Percentiles rank a stretch among this genome's conserved stretches.
These are phyloP conservation scores for Mactra quadrangularis DNA, from an alignment of 1,140 invertebrate genomes.

Conservation along the genomic window DNA sequence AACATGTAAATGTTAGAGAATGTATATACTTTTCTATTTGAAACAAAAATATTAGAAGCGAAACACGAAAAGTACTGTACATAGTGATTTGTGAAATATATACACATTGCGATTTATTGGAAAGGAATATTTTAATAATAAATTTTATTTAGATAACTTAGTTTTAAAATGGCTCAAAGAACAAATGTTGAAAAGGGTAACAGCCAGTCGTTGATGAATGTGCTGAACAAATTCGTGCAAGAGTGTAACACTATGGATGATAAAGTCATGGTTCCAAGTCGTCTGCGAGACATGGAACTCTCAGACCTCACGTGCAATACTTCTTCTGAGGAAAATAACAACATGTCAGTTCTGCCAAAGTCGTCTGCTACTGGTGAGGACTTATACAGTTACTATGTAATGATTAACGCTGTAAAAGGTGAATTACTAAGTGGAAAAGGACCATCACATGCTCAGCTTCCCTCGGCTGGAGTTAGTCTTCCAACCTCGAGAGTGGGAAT, in stretches of 20 bases:
- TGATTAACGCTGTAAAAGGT: slow-evolving; percentile 71
- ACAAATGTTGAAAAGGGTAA: slow-evolving; percentile 21
- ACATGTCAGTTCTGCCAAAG: slow-evolving; percentile 64
- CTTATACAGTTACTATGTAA: slow-evolving; percentile 71
- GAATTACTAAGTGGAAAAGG: slow-evolving; percentile 71
- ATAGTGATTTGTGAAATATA: too few relatives aligned
- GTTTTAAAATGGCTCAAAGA: slow-evolving; percentile 35
- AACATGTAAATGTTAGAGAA: too few relatives aligned
- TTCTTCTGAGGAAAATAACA: slow-evolving; percentile 57
- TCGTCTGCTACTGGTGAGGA: slow-evolving; percentile 55
- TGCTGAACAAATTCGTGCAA: slow-evolving; percentile 70
- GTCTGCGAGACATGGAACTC: slow-evolving; percentile 71
- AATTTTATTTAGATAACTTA: too few relatives aligned
- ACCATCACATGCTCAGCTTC: neutral
- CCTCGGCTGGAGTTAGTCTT: neutral
- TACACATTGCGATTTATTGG: too few relatives aligned
- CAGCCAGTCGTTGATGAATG: slow-evolving; percentile 69
- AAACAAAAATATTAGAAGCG: too few relatives aligned
- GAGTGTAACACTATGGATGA: slow-evolving; percentile 74
- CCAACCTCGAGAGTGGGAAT: neutral
- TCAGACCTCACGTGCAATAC: neutral
- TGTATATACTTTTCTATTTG: too few relatives aligned
- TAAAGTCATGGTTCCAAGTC: slow-evolving; percentile 75
- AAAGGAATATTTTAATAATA: too few relatives aligned
- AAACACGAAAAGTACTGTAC: too few relatives aligned